A percentile compares a stretch with the other conserved stretches of the same genome.
These are phyloP conservation scores for Lasaia peninsularis DNA, from an alignment of 1,140 invertebrate species.

Conservation along the genomic window DNA sequence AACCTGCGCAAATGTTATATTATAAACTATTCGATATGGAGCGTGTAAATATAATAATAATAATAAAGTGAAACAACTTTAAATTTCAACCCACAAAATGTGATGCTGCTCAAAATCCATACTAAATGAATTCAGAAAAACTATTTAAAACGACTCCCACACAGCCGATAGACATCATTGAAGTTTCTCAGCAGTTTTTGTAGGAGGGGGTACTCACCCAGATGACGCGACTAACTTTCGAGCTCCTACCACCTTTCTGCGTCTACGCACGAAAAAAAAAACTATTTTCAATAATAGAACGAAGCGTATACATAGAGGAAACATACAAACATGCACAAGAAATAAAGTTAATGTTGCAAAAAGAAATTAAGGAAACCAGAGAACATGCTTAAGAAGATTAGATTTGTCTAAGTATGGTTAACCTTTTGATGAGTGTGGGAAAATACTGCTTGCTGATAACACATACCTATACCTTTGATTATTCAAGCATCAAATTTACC, in stretches of 20 bases:
- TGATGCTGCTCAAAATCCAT: too few species aligned
- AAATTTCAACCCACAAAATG: too few species aligned
- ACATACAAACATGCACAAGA: slow-evolving; percentile 12
- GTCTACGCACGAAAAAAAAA: slow-evolving; percentile 6
- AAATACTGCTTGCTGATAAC: too few species aligned
- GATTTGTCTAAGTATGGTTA: too few species aligned
- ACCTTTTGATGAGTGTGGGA: too few species aligned
- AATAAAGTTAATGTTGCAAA: neutral
- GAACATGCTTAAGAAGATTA: too few species aligned
- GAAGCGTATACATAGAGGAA: neutral
- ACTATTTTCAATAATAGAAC: neutral
- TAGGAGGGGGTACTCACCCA: slow-evolving; percentile 7
- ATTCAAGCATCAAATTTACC: too few species aligned
- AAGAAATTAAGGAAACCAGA: neutral
- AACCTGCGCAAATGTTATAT: too few species aligned
- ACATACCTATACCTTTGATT: too few species aligned
- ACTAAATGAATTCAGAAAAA: neutral
- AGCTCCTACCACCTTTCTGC: slow-evolving; percentile 7
- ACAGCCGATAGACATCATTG: neutral
- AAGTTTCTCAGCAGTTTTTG: slow-evolving; percentile 2
- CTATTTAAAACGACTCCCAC: neutral
- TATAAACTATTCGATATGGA: too few species aligned
- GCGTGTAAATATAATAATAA: too few species aligned
- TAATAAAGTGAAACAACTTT: too few species aligned
- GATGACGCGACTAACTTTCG: slow-evolving; percentile 9